Percentiles rank a stretch among this genome's conserved stretches.
These are phyloP conservation scores for Sandelia bainsii DNA, from an alignment of 2,797 vertebrate species.

Conservation along the genomic window DNA sequence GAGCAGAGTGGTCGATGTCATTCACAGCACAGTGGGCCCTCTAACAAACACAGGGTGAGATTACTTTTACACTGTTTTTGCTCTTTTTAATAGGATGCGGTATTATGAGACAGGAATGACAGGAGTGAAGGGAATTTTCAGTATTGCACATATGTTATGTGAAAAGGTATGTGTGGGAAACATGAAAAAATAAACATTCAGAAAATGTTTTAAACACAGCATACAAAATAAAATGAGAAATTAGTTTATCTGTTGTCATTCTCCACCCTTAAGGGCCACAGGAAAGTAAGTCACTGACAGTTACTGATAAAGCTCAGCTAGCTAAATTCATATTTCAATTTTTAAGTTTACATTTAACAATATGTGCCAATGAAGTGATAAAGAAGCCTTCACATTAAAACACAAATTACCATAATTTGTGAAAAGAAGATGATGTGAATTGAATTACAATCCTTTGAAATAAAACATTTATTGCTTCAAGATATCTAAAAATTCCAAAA, in stretches of 20 bases:
- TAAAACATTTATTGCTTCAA: neutral
- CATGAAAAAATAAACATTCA: neutral
- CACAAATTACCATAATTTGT: neutral
- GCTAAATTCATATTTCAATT: neutral
- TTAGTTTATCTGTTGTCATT: neutral
- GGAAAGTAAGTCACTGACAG: neutral
- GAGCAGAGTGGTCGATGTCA: slow-evolving; percentile 68
- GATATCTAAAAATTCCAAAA: neutral
- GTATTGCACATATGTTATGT: neutral
- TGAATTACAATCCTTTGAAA: neutral
- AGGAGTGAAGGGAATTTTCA: neutral
- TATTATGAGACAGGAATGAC: neutral
- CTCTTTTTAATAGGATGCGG: neutral
- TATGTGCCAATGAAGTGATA: neutral
- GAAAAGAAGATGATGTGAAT: neutral
- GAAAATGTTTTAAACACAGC: too few species aligned
- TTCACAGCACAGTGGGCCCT: slow-evolving; percentile 23
- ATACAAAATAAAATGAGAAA: too few species aligned
- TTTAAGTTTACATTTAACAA: neutral
- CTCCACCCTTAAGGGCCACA: too few species aligned
- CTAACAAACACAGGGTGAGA: slow-evolving; percentile 68
- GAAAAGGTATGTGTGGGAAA: neutral
- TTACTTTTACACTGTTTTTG: neutral
- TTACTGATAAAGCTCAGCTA: neutral
- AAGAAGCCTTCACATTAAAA: neutral